Percentiles rank a stretch among this genome's conserved stretches.
These are phyloP conservation scores for Branchipolynoe longqiensis DNA, from an alignment of 2,888 invertebrate genomes.

Conservation along the genomic window DNA sequence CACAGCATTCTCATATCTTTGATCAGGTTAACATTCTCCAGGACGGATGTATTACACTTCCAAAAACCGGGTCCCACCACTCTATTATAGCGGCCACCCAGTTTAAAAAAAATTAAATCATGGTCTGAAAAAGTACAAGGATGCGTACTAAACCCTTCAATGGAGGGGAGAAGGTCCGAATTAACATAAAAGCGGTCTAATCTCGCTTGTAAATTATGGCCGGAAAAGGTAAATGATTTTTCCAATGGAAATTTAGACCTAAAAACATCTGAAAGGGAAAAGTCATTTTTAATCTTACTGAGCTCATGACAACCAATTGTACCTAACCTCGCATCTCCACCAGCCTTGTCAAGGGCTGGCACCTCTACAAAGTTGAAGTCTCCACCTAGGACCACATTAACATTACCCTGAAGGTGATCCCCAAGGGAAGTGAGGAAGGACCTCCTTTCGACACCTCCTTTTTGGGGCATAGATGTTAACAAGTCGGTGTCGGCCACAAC, in stretches of 20 bases:
- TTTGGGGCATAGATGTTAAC: neutral
- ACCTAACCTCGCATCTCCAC: neutral
- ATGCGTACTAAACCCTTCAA: neutral
- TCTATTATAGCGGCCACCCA: neutral
- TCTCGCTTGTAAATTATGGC: neutral
- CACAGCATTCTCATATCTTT: neutral
- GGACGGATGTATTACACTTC: neutral
- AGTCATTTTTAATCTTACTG: neutral
- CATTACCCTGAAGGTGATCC: neutral
- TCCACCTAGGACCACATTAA: neutral
- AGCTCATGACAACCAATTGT: neutral
- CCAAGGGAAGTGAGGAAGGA: neutral
- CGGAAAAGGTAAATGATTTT: neutral
- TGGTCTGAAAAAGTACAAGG: constrained; percentile 14
- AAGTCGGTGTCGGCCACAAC: neutral
- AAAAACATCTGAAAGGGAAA: neutral
- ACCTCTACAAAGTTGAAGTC: neutral
- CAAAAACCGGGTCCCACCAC: neutral
- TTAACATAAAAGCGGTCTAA: neutral
- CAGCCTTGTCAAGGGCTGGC: neutral
- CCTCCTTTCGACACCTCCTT: neutral
- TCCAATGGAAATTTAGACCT: neutral
- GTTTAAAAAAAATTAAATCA: neutral
- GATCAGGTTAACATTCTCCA: neutral
- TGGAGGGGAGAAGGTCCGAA: neutral